phyloP scores from a whole-genome alignment of 2,797 vertebrate species.

The Sparidentex hasta region DNA sequence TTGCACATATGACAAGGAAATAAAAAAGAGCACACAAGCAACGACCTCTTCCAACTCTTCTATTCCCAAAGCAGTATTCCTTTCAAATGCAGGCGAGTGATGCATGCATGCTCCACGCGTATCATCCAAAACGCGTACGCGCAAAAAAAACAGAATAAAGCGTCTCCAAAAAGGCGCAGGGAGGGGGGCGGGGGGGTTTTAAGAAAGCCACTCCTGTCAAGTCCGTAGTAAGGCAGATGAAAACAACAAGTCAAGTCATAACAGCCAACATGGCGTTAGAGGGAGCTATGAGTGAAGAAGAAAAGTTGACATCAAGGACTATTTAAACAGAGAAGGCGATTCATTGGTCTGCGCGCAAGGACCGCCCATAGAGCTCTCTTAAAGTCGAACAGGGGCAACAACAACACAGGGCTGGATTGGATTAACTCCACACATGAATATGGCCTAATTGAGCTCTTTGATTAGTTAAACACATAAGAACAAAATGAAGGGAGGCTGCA shows the following conservation, averaged over 20 bases:
- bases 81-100: slow-evolving; percentile 64
- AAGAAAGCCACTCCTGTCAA: slow-evolving; percentile 81
- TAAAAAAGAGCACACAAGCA: slow-evolving; percentile 21
- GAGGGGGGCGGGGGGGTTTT: slow-evolving; percentile 3
- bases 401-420: slow-evolving; percentile 40
- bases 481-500: background rate
- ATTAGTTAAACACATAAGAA: slow-evolving; percentile 1
- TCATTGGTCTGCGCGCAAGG: slow-evolving; percentile 87
- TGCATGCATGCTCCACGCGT: slow-evolving; percentile 72
- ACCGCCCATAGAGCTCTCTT: slow-evolving; percentile 84
- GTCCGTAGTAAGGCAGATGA: slow-evolving; percentile 81
- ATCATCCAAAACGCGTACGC: slow-evolving; percentile 71
- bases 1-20: slow-evolving; percentile 78
- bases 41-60: slow-evolving; percentile 44
- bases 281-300: slow-evolving; percentile 87
- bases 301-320: slow-evolving; percentile 91
- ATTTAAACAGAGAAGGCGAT: slow-evolving; percentile 91
- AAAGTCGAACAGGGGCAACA: slow-evolving; percentile 70
- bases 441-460: slow-evolving; percentile 35
- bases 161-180: slow-evolving; percentile 58
- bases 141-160: slow-evolving; percentile 33
- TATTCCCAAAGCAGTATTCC: slow-evolving; percentile 75
- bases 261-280: slow-evolving; percentile 96
- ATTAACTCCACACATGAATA: slow-evolving; percentile 46
- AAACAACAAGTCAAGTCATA: slow-evolving; percentile 85